Conservation (phyloP, 2,888 invertebrate species). For the Nephrotoma flavescens region DNA sequence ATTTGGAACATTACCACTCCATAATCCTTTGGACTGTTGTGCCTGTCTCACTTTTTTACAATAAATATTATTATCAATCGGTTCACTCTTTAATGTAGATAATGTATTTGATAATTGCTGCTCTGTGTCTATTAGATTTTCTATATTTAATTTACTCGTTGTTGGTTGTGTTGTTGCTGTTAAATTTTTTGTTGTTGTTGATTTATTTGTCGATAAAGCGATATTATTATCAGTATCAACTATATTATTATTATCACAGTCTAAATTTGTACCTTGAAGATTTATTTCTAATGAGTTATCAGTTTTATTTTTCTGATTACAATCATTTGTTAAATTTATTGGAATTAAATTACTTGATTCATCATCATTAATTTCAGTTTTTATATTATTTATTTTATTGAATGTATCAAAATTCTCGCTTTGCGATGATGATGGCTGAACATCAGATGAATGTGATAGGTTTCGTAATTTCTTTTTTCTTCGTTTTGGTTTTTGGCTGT, state of each 20-base stretch:
- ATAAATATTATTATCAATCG: constrained; percentile 21
- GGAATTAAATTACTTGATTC: constrained; percentile 14
- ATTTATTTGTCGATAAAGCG: constrained; percentile 18
- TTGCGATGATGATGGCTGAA: neutral
- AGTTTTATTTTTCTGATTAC: neutral
- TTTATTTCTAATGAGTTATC: constrained; percentile 6
- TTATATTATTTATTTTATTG: neutral
- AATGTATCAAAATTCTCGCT: constrained; percentile 2
- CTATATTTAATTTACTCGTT: neutral
- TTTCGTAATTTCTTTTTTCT: constrained; percentile 8
- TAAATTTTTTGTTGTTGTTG: neutral
- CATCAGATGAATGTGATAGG: constrained; percentile 11
- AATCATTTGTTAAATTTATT: constrained; percentile 24
- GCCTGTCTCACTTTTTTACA: constrained; percentile 32
- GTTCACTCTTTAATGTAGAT: neutral
- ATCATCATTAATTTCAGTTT: neutral
- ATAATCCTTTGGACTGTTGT: constrained; percentile 30
- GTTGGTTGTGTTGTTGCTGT: constrained; percentile 8
- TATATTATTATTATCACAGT: constrained; percentile 13
- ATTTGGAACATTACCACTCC: constrained; percentile 19
- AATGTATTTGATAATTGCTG: neutral
- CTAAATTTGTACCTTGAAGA: constrained; percentile 15
- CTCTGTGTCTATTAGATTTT: neutral
- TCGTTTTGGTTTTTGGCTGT: constrained; percentile 7
- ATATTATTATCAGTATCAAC: neutral